A percentile compares a stretch with the other conserved stretches of the same genome.
These are phyloP conservation scores for Onchidella celtica DNA, from an alignment of 2,888 invertebrate genomes.

Conservation along the genomic window DNA sequence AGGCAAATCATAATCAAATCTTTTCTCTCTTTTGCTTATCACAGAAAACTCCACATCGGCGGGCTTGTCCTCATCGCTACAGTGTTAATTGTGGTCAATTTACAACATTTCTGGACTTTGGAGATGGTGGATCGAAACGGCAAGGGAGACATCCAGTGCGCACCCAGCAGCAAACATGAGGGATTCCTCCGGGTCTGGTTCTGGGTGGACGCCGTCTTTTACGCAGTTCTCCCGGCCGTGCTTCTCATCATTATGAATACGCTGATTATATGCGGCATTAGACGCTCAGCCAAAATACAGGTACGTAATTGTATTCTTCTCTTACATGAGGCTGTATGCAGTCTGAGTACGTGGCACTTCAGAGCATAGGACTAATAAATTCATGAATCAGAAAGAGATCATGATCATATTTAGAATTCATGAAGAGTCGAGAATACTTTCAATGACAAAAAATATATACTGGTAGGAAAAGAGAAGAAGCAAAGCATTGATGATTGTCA, in stretches of 20 bases:
- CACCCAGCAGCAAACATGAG: not conserved
- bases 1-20: too few species aligned
- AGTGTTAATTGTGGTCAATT: constrained; percentile 57
- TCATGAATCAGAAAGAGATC: too few species aligned
- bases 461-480: too few species aligned
- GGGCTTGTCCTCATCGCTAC: not conserved
- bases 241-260: constrained; percentile 64
- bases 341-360: too few species aligned
- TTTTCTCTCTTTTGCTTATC: not conserved
- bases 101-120: constrained; percentile 60
- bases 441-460: too few species aligned
- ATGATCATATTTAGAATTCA: too few species aligned
- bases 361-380: too few species aligned
- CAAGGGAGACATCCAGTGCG: constrained; percentile 22
- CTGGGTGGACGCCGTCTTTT: constrained; percentile 69
- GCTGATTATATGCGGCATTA: constrained; percentile 64
- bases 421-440: too few species aligned
- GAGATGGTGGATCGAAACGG: constrained; percentile 45
- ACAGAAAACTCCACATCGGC: constrained; percentile 41
- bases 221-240: constrained; percentile 64
- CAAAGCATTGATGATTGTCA: too few species aligned
- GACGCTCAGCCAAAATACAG: constrained; percentile 48
- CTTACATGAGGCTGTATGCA: too few species aligned
- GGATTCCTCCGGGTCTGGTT: constrained; percentile 46
- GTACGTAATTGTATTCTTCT: too few species aligned